Evolutionary conservation across 2,113 vertebrate species (phyloP).

Genomic region (Rafetus swinhoei): DNA sequence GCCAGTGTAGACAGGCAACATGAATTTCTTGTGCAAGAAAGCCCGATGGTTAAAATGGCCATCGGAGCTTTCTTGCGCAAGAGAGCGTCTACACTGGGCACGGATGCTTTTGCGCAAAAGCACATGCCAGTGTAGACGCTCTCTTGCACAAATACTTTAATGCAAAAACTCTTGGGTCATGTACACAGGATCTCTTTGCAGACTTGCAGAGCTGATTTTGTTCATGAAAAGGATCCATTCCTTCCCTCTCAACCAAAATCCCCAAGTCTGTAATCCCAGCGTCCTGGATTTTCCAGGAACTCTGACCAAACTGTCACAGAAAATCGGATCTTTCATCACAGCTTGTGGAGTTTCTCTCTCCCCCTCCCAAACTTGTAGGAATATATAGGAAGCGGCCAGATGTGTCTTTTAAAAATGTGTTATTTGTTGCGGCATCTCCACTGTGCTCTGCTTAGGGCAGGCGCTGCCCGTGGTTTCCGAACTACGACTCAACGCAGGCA

Average conservation of each 20-base stretch:
- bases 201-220: accelerated
- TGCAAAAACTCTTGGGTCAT: too few species aligned
- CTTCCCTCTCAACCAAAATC: not conserved
- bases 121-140: too few species aligned
- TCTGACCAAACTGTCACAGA: not conserved
- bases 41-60: too few species aligned
- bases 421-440: not conserved
- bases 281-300: not conserved
- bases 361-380: not conserved
- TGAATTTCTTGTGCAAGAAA: too few species aligned
- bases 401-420: not conserved
- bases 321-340: not conserved
- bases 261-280: not conserved
- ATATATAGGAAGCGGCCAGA: not conserved
- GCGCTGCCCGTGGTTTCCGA: not conserved
- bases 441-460: not conserved
- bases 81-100: too few species aligned
- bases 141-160: too few species aligned
- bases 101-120: too few species aligned
- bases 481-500: not conserved
- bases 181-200: accelerated
- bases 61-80: too few species aligned
- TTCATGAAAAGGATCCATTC: accelerated
- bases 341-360: not conserved
- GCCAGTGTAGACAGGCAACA: too few species aligned